Base-by-base conservation (phyloP, 2,888 invertebrate genomes). In the Patella depressa region DNA sequence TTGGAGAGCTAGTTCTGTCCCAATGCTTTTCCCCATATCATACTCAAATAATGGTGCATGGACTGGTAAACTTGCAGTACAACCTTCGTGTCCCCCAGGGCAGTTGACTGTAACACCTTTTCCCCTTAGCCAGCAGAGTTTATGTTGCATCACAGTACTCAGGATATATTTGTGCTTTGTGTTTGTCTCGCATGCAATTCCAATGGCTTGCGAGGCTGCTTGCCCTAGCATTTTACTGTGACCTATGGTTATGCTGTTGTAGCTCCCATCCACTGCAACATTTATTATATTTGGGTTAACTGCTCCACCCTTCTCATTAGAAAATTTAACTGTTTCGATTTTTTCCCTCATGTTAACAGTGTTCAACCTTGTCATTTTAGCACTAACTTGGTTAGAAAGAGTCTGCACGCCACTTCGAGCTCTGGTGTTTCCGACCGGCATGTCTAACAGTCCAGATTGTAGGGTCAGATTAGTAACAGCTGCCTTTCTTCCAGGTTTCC, bases 11-110 rank as follows among this genome's bases (percentile, higher is more conserved):
- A 78, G 19, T n/a, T 75, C 45, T 15, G 24, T 54, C 12, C 75
- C 78, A 2, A 78, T 78, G 45, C 53, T 72, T 19, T 65, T 72
- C 0, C 74, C 78, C 75, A 78, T 73, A 14, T 17, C 65, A 15
- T 45, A 74, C 59, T 77, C 77, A 2, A 75, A 79, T 17, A 69
- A 54, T 9, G 73, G 75, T 70, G 53, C 73, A 55, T 70, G 53
- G 69, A 29, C 12, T 59, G 71, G 55, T 19, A 53, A 19, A 53
- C 17, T 77, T 72, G 75, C 74, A 17, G 79, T 79, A 57, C 75
- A 77, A 2, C 76, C 78, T 1, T 45, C 55, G 55, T 76, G 78
- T 34, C 75, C 77, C 17, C 55, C 55, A 55, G 55, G 55, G 17
- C 55, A 55, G 55, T 55, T 55, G 17, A 55, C 55, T 15, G 12